Conservation (phyloP, 1,140 invertebrate species). For the Aradophagus sp. region DNA sequence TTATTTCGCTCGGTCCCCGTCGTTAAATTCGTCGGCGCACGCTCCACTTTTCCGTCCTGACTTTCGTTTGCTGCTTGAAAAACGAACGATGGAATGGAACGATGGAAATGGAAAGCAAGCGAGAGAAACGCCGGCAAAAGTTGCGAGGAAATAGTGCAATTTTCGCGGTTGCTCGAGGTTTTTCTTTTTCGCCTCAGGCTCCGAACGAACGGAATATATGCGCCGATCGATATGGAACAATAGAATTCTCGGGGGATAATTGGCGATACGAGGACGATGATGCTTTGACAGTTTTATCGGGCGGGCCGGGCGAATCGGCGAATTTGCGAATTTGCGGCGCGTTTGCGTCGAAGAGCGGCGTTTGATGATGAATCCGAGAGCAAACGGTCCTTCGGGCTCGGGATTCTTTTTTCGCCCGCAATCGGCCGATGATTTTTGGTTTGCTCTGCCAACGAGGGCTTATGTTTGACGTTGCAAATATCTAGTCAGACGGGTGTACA, state of each 20-base stretch:
- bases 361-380: constrained; percentile 42
- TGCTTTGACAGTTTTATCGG: constrained; percentile 53
- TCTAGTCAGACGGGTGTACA: constrained; percentile 25
- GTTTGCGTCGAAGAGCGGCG: constrained; percentile 29
- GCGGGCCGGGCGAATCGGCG: constrained; percentile 30
- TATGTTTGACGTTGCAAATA: constrained; percentile 34
- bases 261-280: constrained; percentile 40
- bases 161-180: too few species aligned
- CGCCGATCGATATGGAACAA: constrained; percentile 49
- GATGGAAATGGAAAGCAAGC: too few species aligned
- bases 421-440: constrained; percentile 39
- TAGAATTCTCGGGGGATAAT: constrained; percentile 47
- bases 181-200: constrained; percentile 1
- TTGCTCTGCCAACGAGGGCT: constrained; percentile 35
- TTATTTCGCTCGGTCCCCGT: too few species aligned
- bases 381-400: constrained; percentile 4
- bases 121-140: background rate
- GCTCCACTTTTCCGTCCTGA: background rate
- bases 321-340: constrained; percentile 49
- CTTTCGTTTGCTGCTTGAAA: too few species aligned
- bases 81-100: too few species aligned
- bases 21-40: too few species aligned
- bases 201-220: background rate
- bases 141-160: too few species aligned
- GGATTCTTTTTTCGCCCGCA: constrained; percentile 19